Percentiles rank a stretch among this genome's conserved stretches.
These are phyloP conservation scores for Mythimna pallens DNA, from an alignment of 2,888 invertebrate genomes.

Conservation along the genomic window DNA sequence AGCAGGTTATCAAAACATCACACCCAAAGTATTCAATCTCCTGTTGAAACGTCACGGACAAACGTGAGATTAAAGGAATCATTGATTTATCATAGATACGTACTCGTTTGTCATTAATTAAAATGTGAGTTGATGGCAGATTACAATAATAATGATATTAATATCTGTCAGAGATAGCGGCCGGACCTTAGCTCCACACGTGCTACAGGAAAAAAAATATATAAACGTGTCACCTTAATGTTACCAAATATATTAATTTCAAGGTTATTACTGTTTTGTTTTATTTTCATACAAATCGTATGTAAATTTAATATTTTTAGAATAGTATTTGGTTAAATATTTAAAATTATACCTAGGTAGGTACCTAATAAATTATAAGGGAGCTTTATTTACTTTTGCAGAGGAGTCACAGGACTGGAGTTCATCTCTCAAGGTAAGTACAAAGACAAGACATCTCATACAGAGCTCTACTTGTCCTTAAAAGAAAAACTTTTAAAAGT, in stretches of 20 bases:
- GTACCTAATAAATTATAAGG: too few species aligned
- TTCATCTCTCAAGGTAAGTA: too few species aligned
- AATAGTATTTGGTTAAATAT: neutral
- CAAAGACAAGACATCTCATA: too few species aligned
- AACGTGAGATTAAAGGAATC: conserved; percentile 29
- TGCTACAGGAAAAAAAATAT: neutral
- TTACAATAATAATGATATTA: conserved; percentile 10
- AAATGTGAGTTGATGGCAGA: neutral
- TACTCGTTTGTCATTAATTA: neutral
- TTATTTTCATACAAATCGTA: neutral
- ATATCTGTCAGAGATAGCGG: neutral
- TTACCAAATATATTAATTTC: neutral
- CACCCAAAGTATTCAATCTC: conserved; percentile 25
- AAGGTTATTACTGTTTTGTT: neutral
- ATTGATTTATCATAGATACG: neutral
- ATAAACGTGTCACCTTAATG: neutral
- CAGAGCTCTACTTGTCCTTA: too few species aligned
- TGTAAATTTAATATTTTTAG: neutral
- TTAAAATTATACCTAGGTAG: neutral
- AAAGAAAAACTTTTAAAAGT: too few species aligned
- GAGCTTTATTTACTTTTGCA: too few species aligned
- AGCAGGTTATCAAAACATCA: conserved; percentile 31
- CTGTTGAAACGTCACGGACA: conserved; percentile 1
- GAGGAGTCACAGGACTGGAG: neutral
- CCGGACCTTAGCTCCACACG: neutral